Evolutionary conservation across 2,888 invertebrate genomes (phyloP).

Genomic region (Melitaea athalia): DNA sequence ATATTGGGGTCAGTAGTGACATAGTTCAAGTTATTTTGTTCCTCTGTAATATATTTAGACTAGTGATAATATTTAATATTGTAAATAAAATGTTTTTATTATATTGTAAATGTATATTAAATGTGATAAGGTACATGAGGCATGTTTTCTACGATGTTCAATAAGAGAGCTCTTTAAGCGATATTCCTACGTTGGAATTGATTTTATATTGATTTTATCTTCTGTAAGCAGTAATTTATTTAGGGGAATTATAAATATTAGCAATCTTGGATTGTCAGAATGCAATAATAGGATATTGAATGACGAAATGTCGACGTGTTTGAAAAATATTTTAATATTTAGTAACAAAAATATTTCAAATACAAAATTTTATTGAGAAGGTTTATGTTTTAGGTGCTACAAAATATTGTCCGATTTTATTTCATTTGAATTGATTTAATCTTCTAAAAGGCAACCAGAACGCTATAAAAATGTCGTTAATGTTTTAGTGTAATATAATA

Average conservation of each 20-base stretch:
- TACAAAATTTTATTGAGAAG: neutral
- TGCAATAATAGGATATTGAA: constrained; percentile 50
- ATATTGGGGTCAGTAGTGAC: constrained; percentile 68
- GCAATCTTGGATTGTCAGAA: constrained; percentile 47
- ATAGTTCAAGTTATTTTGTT: constrained; percentile 78
- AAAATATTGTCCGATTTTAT: constrained; percentile 7
- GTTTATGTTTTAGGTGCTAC: constrained; percentile 3
- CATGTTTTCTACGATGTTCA: constrained; percentile 66
- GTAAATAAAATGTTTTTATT: constrained; percentile 80
- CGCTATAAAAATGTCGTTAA: constrained; percentile 18
- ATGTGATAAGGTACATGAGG: constrained; percentile 57
- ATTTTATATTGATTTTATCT: constrained; percentile 31
- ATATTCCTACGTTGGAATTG: constrained; percentile 45
- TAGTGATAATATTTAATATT: constrained; percentile 73
- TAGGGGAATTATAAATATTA: constrained; percentile 35
- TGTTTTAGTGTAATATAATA: constrained; percentile 19
- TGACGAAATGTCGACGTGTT: constrained; percentile 49
- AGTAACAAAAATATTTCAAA: neutral
- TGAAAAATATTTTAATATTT: neutral
- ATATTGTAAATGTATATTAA: constrained; percentile 71
- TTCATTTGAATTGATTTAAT: constrained; percentile 6
- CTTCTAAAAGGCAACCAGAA: neutral
- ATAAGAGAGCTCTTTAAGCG: constrained; percentile 37
- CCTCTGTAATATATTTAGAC: constrained; percentile 76
- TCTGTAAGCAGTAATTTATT: constrained; percentile 29